These are phyloP conservation scores for Phoenicopterus ruber DNA, from an alignment of 2,113 vertebrate genomes.

Conservation along the genomic window DNA sequence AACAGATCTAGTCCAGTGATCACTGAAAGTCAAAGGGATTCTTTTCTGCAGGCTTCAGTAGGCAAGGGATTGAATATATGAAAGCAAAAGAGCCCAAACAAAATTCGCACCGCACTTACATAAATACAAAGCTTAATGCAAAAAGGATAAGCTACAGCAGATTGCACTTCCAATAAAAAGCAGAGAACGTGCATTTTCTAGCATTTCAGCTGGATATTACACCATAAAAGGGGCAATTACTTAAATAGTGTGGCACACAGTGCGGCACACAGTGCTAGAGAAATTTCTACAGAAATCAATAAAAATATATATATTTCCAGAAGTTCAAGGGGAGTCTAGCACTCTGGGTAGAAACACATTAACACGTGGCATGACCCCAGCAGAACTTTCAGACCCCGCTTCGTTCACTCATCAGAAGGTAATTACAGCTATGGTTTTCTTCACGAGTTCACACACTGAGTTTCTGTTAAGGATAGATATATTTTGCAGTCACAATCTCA, in stretches of 20 bases:
- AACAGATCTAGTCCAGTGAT: not conserved
- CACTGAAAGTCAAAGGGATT: not conserved
- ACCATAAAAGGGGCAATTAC: not conserved
- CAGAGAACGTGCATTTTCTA: not conserved
- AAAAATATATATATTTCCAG: not conserved
- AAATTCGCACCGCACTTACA: not conserved
- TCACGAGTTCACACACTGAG: not conserved
- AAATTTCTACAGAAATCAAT: not conserved
- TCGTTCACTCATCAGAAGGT: accelerated
- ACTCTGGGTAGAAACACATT: not conserved
- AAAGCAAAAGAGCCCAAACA: not conserved
- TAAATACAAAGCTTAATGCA: not conserved
- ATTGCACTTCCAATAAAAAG: not conserved
- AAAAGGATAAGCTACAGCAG: not conserved
- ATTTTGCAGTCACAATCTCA: not conserved
- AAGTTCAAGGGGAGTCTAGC: not conserved
- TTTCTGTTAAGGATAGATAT: not conserved
- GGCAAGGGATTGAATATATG: not conserved
- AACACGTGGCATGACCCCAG: accelerated
- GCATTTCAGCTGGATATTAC: not conserved
- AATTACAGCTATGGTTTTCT: not conserved
- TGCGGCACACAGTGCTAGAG: not conserved
- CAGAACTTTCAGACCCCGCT: not conserved
- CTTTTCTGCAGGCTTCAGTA: not conserved
- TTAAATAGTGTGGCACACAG: not conserved